Evolutionary conservation across 2,113 vertebrate species (phyloP).

Genomic region (Amia ocellicauda): DNA sequence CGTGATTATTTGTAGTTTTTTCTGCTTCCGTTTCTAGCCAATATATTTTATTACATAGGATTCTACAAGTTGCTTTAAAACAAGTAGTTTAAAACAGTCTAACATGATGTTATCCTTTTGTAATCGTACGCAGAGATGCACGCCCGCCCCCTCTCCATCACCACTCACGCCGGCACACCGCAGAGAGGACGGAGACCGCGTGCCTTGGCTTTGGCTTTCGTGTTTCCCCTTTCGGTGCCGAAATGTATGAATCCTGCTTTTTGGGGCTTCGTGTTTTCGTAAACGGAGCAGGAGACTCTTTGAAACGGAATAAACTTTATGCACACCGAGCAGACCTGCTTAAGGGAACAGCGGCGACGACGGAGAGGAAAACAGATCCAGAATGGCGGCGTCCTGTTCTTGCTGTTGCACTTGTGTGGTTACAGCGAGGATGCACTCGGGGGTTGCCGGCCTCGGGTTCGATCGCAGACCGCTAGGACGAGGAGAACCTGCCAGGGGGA

Average conservation of each 20-base stretch:
- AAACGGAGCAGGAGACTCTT: conserved; percentile 24
- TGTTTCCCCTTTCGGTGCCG: conserved; percentile 16
- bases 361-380: conserved; percentile 10
- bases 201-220: conserved; percentile 43
- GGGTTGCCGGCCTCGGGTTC: no score
- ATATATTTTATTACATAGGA: not conserved
- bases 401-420: conserved; percentile 29
- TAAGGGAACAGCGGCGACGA: conserved; percentile 23
- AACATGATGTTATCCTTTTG: no score
- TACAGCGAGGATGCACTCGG: no score
- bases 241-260: conserved; percentile 3
- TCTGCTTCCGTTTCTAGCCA: not conserved
- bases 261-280: conserved; percentile 22
- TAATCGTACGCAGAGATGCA: no score
- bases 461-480: no score
- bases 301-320: not conserved
- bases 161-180: no score
- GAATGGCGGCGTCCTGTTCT: conserved; percentile 36
- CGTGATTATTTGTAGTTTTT: conserved; percentile 13
- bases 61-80: not conserved
- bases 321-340: not conserved
- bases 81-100: no score
- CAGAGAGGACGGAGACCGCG: conserved; percentile 32
- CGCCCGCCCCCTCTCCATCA: conserved; percentile 27
- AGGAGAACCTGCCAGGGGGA: no score